These are phyloP conservation scores for Actias luna DNA, from an alignment of 2,888 invertebrate species.

Conservation along the genomic window DNA sequence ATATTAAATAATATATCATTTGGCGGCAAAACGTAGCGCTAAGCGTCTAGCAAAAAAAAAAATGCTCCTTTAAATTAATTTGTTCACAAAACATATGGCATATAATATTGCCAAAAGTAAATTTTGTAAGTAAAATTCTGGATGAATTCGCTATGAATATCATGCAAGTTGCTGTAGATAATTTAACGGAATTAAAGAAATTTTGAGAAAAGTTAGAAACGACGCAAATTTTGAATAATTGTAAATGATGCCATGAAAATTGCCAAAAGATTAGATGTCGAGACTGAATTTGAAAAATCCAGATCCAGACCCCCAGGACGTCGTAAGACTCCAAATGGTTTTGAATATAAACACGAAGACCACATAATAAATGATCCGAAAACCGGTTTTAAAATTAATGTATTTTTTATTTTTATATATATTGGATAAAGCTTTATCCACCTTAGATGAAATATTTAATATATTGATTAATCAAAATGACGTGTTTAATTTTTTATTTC, in stretches of 20 bases:
- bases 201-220: too few relatives aligned
- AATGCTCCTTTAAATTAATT: slow-evolving; percentile 25
- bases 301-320: background rate
- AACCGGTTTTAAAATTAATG: slow-evolving; percentile 18
- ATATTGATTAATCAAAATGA: too few relatives aligned
- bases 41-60: slow-evolving; percentile 23
- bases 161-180: too few relatives aligned
- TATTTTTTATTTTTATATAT: slow-evolving; percentile 23
- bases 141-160: background rate
- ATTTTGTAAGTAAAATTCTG: background rate
- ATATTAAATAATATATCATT: slow-evolving; percentile 23
- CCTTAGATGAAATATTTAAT: too few relatives aligned
- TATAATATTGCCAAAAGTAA: background rate
- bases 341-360: slow-evolving; percentile 25
- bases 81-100: slow-evolving; percentile 23
- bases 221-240: too few relatives aligned
- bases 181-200: background rate
- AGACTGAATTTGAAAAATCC: too few relatives aligned
- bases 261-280: background rate
- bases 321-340: slow-evolving; percentile 26
- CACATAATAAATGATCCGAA: slow-evolving; percentile 26
- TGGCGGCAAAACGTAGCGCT: slow-evolving; percentile 15
- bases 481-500: too few relatives aligned
- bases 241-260: background rate
- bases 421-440: slow-evolving; percentile 26